Conservation (phyloP, 2,888 invertebrate genomes). For the Xanthia togata region DNA sequence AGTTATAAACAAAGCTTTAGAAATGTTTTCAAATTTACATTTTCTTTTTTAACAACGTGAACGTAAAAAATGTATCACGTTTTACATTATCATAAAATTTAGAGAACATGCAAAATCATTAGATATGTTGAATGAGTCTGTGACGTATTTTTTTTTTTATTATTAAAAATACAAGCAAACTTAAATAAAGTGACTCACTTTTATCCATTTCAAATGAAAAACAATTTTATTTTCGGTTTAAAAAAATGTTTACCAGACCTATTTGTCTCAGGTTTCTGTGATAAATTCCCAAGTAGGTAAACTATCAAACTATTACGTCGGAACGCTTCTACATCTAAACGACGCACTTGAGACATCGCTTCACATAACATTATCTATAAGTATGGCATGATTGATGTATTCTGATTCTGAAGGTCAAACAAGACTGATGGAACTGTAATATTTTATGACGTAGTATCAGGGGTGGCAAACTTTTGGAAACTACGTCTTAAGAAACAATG, state of each 20-base stretch:
- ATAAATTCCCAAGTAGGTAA: slow-evolving; percentile 13
- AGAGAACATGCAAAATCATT: background rate
- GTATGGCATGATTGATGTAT: slow-evolving; percentile 50
- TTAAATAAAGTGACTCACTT: too few relatives aligned
- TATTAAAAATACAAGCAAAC: too few relatives aligned
- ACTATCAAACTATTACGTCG: slow-evolving; percentile 21
- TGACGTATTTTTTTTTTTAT: background rate
- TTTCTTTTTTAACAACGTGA: background rate
- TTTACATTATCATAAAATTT: background rate
- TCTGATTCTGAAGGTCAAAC: slow-evolving; percentile 51
- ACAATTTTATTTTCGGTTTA: too few relatives aligned
- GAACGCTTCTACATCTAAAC: background rate
- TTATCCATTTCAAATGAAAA: background rate
- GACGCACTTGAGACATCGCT: slow-evolving; percentile 35
- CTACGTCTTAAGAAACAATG: background rate
- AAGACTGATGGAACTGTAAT: slow-evolving; percentile 55
- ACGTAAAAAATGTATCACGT: background rate
- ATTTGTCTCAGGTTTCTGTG: background rate
- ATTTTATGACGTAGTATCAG: slow-evolving; percentile 51
- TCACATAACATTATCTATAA: slow-evolving; percentile 36
- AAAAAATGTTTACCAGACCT: background rate
- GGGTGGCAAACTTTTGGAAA: slow-evolving; percentile 9
- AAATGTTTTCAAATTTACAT: background rate
- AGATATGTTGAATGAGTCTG: background rate
- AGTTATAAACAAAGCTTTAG: slow-evolving; percentile 12